A percentile compares a stretch with the other conserved stretches of the same genome.
Evolutionary conservation across 1,140 invertebrate genomes (phyloP).

Genomic region (Sycophila sp.): DNA sequence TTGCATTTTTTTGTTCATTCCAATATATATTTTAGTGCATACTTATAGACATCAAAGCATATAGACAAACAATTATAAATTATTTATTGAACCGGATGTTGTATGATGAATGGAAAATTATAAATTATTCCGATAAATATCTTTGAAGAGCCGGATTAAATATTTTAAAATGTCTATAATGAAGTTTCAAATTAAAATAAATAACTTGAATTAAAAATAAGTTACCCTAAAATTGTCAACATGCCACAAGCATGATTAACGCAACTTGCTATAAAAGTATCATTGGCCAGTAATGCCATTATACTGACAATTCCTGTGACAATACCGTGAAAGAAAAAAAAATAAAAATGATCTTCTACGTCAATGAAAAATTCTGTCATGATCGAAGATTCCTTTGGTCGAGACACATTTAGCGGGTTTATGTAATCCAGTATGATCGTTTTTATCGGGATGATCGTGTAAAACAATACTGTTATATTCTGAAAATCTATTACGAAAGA

Average conservation of each 20-base stretch:
- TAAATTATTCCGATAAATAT: too few species aligned
- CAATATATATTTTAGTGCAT: too few species aligned
- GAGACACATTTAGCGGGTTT: constrained; percentile 33
- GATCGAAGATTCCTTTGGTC: constrained; percentile 5
- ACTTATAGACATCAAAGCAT: too few species aligned
- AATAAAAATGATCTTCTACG: constrained; percentile 32
- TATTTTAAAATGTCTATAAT: too few species aligned
- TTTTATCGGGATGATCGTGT: constrained; percentile 10
- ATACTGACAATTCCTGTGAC: background rate
- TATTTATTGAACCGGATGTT: too few species aligned
- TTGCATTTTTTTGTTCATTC: too few species aligned
- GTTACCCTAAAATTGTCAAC: constrained; percentile 34
- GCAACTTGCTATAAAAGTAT: background rate
- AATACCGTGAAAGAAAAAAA: constrained; percentile 17
- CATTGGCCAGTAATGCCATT: constrained; percentile 4
- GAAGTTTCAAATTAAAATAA: too few species aligned
- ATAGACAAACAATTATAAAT: too few species aligned
- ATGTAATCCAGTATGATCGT: constrained; percentile 34
- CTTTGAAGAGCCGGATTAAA: too few species aligned
- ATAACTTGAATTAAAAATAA: too few species aligned
- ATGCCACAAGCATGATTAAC: constrained; percentile 23
- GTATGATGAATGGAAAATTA: too few species aligned
- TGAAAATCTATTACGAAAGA: background rate
- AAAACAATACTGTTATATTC: background rate
- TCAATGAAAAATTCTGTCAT: constrained; percentile 33